phyloP scores from a whole-genome alignment of 2,113 vertebrate genomes.

The Paralichthys olivaceus region DNA sequence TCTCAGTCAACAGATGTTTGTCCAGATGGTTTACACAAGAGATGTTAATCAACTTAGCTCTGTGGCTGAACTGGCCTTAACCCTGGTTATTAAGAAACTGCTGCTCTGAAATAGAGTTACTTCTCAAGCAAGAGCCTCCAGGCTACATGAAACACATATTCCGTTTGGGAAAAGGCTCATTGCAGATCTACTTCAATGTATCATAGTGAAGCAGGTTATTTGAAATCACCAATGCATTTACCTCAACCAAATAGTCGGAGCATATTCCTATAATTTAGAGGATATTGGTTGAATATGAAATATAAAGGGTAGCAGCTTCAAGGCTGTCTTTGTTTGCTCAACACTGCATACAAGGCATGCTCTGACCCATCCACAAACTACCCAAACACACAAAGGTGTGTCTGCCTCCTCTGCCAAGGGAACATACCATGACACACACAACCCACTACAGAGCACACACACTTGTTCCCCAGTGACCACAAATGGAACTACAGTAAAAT shows the following conservation, averaged over 20 bases:
- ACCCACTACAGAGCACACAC: constrained; percentile 24
- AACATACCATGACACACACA: constrained; percentile 59
- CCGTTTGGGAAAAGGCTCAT: background rate
- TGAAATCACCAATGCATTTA: constrained; percentile 25
- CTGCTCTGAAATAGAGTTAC: constrained; percentile 48
- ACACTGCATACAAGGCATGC: constrained; percentile 41
- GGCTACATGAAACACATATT: constrained; percentile 34
- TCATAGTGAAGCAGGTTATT: constrained; percentile 9
- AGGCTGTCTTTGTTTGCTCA: constrained; percentile 26
- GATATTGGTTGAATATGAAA: background rate
- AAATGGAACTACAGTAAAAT: constrained; percentile 49
- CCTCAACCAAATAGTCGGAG: background rate
- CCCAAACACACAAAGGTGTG: constrained; percentile 73
- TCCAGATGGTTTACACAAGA: constrained; percentile 74
- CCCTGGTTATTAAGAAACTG: constrained; percentile 55
- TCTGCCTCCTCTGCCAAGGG: constrained; percentile 57
- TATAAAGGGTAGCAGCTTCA: background rate
- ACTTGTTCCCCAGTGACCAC: constrained; percentile 55
- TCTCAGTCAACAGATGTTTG: constrained; percentile 62
- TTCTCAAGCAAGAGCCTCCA: constrained; percentile 37
- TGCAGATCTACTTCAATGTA: background rate
- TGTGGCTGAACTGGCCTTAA: constrained; percentile 60
- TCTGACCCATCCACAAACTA: constrained; percentile 58
- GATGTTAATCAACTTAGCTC: constrained; percentile 72
- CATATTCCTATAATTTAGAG: background rate